These are phyloP conservation scores for Kryptolebias ocellatus DNA, from an alignment of 2,797 vertebrate species.

Conservation along the genomic window DNA sequence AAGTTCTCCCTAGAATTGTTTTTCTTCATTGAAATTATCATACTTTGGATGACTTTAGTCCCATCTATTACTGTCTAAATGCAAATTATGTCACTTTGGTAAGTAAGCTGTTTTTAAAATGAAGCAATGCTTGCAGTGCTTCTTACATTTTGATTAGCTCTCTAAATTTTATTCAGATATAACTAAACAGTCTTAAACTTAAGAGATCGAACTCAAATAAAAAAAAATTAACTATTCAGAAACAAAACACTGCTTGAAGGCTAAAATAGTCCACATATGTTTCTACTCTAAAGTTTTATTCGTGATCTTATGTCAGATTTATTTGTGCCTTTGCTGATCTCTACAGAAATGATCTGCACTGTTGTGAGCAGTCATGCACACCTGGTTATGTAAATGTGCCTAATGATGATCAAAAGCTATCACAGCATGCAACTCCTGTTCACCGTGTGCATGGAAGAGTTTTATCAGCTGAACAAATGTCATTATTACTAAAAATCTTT, in stretches of 20 bases:
- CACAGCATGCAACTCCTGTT: neutral
- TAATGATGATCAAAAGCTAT: neutral
- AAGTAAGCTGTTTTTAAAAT: too few relatives aligned
- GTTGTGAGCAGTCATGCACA: neutral
- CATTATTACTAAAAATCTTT: too few relatives aligned
- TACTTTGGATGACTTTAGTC: constrained; percentile 8
- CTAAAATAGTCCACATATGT: neutral
- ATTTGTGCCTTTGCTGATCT: neutral
- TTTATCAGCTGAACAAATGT: neutral
- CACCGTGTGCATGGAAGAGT: neutral
- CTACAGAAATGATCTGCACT: neutral
- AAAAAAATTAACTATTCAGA: too few relatives aligned
- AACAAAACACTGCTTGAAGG: too few relatives aligned
- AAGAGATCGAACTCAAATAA: too few relatives aligned
- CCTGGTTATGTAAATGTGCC: neutral
- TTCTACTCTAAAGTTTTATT: neutral
- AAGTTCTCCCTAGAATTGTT: neutral
- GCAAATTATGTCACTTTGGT: constrained; percentile 8
- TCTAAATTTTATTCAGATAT: too few relatives aligned
- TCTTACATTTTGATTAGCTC: too few relatives aligned
- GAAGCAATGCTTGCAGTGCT: too few relatives aligned
- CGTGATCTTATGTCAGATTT: neutral
- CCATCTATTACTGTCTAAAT: neutral
- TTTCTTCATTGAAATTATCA: neutral
- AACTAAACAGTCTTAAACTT: too few relatives aligned